Evolutionary conservation across 1,140 invertebrate species (phyloP), one percentile per base, ranked within the genome.

Genomic region (Musca vetustissima): DNA sequence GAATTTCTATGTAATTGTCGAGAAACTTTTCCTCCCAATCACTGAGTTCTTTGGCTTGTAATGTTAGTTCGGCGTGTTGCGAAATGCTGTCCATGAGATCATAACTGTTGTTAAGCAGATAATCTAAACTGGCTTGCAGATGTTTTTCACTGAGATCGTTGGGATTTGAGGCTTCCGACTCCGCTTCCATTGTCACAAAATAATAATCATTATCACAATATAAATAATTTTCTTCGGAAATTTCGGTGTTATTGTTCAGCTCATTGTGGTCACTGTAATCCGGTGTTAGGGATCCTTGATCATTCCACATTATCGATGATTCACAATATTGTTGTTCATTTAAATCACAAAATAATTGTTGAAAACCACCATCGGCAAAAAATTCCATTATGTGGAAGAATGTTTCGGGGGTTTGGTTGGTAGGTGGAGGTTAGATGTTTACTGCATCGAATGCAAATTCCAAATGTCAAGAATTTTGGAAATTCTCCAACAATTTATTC

Each of bases 361-460:
- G 78, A 57, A 80, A 80, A 36, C 72, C 78, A 49, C 78, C 78
- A 55, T 76, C 76, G 32, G 78, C 78, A 74, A 80, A 80, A 76
- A 80, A 80, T 32, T 80, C 78, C 78, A 80, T 80, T 52, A 36
- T 36, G 57, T 36, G 17, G 6, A 6, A 9, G n/a, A n/a, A n/a
- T n/a, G n/a, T n/a, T n/a, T n/a, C n/a, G n/a, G n/a, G n/a, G n/a
- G n/a, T n/a, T n/a, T n/a, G n/a, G n/a, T n/a, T n/a, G n/a, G n/a
- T n/a, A n/a, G n/a, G n/a, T n/a, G n/a, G n/a, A n/a, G n/a, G n/a
- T 8, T 43, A 2, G 36, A 43, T 43, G 6, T 43, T 7, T 43
- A 43, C 36, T 43, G 11, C 28, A 3, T 57, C 15, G 8, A 24
- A 32, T 28, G n/a, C 28, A n/a, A 36, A 11, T 4, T 4, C 0